Base-by-base conservation (phyloP, 2,888 invertebrate genomes). In the Pecten maximus region DNA sequence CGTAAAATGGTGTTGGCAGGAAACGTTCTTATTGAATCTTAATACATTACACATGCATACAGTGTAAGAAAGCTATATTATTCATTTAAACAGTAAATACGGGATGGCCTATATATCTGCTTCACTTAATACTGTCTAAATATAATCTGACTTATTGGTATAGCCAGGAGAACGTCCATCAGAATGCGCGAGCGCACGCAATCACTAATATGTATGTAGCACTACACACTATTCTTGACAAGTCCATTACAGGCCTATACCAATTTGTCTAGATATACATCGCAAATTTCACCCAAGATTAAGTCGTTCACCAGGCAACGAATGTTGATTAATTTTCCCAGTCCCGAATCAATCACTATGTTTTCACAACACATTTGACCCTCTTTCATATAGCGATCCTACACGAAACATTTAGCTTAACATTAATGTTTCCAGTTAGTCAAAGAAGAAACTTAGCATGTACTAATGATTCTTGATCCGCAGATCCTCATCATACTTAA, bases 291-390 rank as follows among this genome's bases (percentile, higher is more conserved):
- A 35, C 74, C 74, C 74, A 23, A 74, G 74, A 74, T 35, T 28
- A 74, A 74, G 74, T 35, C 74, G 74, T 28, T 74, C 35, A 10
- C 74, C 74, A 74, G 74, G 74, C 74, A 35, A 74, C 74, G 74
- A 74, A 74, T 74, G 74, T 35, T 74, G 28, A 74, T 74, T 74
- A 74, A 74, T 74, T 74, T 74, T 74, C 35, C 23, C 74, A 35
- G 28, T 12, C 35, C 35, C 28, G 10, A 74, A 74, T 74, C 74
- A 74, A 28, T 74, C 74, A 74, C 4, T 4, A 35, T 35, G 35
- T 35, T 74, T 28, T 35, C n/a, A 28, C 28, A 74, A 19, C 74
- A 35, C 28, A 28, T 74, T 74, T 6, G 35, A 23, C 8, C 74
- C 8, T 35, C 12, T 74, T 74, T 74, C 50, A 35, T 28, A 28